phyloP scores from a whole-genome alignment of 2,113 vertebrate species.

The Dermatemys mawii region DNA sequence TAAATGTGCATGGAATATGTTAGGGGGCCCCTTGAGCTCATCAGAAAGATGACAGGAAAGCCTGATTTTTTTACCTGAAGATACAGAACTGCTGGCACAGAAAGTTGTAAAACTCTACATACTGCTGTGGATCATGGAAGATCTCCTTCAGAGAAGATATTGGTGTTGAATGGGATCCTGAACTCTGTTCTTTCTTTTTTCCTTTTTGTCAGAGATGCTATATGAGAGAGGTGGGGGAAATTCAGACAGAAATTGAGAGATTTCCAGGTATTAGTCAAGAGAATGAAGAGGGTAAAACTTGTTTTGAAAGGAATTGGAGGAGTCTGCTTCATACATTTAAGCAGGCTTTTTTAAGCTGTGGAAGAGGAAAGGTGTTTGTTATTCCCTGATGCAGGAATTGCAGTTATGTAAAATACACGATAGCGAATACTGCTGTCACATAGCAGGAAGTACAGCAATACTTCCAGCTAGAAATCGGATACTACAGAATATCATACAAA shows the following conservation, averaged over 20 bases:
- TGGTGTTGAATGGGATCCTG: neutral
- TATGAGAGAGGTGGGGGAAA: neutral
- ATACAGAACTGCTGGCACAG: neutral
- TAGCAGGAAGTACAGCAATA: neutral
- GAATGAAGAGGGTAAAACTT: neutral
- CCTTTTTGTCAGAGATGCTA: neutral
- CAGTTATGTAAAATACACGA: neutral
- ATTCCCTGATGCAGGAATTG: neutral
- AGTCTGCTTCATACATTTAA: neutral
- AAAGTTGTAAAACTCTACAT: neutral
- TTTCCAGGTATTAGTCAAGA: neutral
- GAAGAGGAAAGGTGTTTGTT: neutral
- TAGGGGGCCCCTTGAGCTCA: neutral
- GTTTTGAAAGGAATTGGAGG: neutral
- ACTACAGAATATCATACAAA: neutral
- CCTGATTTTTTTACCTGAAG: neutral
- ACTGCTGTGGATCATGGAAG: neutral
- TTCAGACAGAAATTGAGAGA: neutral
- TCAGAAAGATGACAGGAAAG: accelerated
- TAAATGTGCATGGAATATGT: accelerated
- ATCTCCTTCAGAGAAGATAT: neutral
- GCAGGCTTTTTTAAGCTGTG: neutral
- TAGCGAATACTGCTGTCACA: neutral
- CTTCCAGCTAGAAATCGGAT: neutral
- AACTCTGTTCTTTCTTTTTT: neutral